Conservation (phyloP, 35 echinoderm and acorn worm genomes). For the Acanthaster planci region DNA sequence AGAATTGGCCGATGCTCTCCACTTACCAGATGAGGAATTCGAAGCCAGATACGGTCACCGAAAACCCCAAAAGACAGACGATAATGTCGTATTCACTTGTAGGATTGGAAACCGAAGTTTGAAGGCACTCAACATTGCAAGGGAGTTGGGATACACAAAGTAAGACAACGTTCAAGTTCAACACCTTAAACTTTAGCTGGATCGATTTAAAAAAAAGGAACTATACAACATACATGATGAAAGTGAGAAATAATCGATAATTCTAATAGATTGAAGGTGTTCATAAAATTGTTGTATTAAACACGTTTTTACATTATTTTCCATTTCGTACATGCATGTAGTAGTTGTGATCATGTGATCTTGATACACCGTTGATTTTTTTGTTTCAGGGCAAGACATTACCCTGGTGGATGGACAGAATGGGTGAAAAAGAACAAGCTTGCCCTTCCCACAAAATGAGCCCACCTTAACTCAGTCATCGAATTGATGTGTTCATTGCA, state of each 20-base stretch:
- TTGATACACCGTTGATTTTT: not conserved
- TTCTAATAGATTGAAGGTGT: not conserved
- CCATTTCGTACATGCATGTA: not conserved
- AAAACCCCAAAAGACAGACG: slow-evolving; percentile 25
- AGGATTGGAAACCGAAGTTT: slow-evolving; percentile 51
- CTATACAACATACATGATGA: not conserved
- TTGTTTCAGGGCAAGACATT: slow-evolving; percentile 54
- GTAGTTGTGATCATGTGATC: not conserved
- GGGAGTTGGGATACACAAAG: slow-evolving; percentile 12
- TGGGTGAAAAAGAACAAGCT: slow-evolving; percentile 49
- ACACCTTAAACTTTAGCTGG: not conserved
- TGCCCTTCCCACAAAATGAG: not conserved
- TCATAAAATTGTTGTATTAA: not conserved
- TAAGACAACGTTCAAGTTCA: not conserved
- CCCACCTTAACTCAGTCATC: not conserved
- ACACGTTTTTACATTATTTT: not conserved
- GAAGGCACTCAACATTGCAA: slow-evolving; percentile 40
- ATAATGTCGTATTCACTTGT: slow-evolving; percentile 54
- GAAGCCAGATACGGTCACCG: slow-evolving; percentile 12
- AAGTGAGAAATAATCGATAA: not conserved
- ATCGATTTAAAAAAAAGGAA: not conserved
- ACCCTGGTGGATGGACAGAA: slow-evolving; percentile 46
- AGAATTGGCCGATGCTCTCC: slow-evolving; percentile 42
- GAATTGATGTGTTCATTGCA: not conserved
- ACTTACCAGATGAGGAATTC: slow-evolving; percentile 38